These are phyloP conservation scores for Platysteira castanea DNA, from an alignment of 2,113 vertebrate genomes.

Conservation along the genomic window DNA sequence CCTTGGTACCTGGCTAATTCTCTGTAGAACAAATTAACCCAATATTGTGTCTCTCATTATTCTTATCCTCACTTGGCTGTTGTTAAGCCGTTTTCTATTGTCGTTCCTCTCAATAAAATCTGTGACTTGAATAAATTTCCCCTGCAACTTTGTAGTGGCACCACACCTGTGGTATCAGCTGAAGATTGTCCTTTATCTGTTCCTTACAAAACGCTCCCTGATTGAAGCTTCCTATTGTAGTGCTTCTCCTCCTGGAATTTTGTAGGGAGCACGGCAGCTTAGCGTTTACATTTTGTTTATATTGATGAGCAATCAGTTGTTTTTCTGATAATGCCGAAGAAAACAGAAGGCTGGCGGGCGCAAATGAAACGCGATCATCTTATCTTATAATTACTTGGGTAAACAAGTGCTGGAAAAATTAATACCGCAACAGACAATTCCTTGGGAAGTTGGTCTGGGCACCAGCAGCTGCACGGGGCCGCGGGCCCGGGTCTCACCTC, in stretches of 20 bases:
- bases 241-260: neutral
- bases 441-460: neutral
- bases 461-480: fast-evolving
- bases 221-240: neutral
- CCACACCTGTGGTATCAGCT: neutral
- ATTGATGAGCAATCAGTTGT: constrained; percentile 7
- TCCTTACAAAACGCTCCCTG: neutral
- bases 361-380: neutral
- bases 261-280: neutral
- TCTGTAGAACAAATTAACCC: neutral
- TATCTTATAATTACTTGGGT: constrained; percentile 31
- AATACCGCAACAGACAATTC: neutral
- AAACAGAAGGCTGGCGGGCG: neutral
- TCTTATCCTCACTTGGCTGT: neutral
- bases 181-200: constrained; percentile 18
- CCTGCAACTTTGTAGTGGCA: constrained; percentile 1
- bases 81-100: neutral
- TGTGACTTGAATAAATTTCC: constrained; percentile 59
- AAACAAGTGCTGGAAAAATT: neutral
- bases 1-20: neutral
- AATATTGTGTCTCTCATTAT: neutral
- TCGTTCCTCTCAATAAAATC: neutral
- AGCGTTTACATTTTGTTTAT: neutral
- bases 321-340: neutral
- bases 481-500: fast-evolving